phyloP scores from a whole-genome alignment of 2,888 invertebrate species.

The Agonopterix arenella region DNA sequence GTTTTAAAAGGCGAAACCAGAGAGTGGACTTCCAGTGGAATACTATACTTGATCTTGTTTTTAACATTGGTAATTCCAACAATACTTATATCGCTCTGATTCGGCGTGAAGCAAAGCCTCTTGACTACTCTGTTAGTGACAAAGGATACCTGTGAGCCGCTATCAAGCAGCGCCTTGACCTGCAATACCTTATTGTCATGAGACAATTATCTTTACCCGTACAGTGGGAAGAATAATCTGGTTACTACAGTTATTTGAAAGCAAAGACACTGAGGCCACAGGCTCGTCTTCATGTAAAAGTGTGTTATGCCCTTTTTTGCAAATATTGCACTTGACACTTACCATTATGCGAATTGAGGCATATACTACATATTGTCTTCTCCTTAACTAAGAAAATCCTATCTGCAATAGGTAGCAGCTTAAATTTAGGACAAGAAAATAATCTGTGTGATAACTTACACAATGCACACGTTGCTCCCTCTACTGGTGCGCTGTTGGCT shows the following conservation, averaged over 20 bases:
- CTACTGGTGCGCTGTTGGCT: not conserved
- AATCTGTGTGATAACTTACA: slow-evolving; percentile 11
- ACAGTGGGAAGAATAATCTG: slow-evolving; percentile 9
- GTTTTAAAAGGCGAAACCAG: slow-evolving; percentile 2
- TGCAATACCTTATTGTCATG: slow-evolving; percentile 7
- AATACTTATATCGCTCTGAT: not conserved
- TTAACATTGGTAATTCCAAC: slow-evolving; percentile 7
- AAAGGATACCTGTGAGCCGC: slow-evolving; percentile 10
- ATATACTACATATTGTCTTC: slow-evolving; percentile 4
- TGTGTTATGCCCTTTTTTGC: slow-evolving; percentile 10
- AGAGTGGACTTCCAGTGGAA: slow-evolving; percentile 11
- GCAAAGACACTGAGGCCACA: not conserved
- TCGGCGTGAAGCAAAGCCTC: slow-evolving; percentile 4
- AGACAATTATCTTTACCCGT: slow-evolving; percentile 5
- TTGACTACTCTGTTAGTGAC: slow-evolving; percentile 2
- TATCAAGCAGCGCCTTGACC: slow-evolving; percentile 10
- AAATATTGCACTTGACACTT: slow-evolving; percentile 11
- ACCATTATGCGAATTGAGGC: slow-evolving; percentile 5
- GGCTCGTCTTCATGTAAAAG: slow-evolving; percentile 5
- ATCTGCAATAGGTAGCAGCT: slow-evolving; percentile 1
- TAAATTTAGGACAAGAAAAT: slow-evolving; percentile 5
- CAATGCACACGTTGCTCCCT: not conserved
- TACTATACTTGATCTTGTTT: slow-evolving; percentile 2
- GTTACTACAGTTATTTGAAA: not conserved
- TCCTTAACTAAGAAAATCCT: slow-evolving; percentile 3